Conservation (phyloP, 2,888 invertebrate species). For the Ceramica pisi region DNA sequence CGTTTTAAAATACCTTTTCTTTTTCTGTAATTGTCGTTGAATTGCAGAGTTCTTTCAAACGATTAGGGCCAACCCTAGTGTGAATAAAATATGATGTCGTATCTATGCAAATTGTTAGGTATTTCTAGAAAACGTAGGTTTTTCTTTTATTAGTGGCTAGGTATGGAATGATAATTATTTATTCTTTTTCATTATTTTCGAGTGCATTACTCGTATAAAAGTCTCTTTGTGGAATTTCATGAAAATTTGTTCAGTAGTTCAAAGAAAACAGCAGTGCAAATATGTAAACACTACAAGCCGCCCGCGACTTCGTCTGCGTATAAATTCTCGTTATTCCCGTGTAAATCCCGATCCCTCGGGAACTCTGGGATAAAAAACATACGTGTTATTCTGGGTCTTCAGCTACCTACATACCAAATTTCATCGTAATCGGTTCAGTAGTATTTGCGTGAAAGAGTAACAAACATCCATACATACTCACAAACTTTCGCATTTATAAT, state of each 20-base stretch:
- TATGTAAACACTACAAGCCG: too few relatives aligned
- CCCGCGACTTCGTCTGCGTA: too few relatives aligned
- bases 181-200: neutral
- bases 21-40: constrained; percentile 15
- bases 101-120: constrained; percentile 28
- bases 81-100: constrained; percentile 17
- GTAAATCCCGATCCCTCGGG: too few relatives aligned
- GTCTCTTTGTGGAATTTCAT: neutral
- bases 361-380: too few relatives aligned
- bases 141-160: neutral
- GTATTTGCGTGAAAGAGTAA: too few relatives aligned
- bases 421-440: too few relatives aligned
- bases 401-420: too few relatives aligned
- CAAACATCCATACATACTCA: too few relatives aligned
- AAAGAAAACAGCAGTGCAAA: too few relatives aligned
- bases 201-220: neutral
- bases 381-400: too few relatives aligned
- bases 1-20: neutral
- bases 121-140: neutral
- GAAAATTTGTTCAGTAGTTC: neutral
- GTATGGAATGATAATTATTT: neutral
- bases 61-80: neutral
- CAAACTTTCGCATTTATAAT: too few relatives aligned
- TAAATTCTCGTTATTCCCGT: too few relatives aligned
- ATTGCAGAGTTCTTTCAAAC: constrained; percentile 13